Percentiles rank a stretch among this genome's conserved stretches.
These are phyloP conservation scores for Drosophila obscura DNA, from an alignment of 1,140 invertebrate genomes.

Conservation along the genomic window DNA sequence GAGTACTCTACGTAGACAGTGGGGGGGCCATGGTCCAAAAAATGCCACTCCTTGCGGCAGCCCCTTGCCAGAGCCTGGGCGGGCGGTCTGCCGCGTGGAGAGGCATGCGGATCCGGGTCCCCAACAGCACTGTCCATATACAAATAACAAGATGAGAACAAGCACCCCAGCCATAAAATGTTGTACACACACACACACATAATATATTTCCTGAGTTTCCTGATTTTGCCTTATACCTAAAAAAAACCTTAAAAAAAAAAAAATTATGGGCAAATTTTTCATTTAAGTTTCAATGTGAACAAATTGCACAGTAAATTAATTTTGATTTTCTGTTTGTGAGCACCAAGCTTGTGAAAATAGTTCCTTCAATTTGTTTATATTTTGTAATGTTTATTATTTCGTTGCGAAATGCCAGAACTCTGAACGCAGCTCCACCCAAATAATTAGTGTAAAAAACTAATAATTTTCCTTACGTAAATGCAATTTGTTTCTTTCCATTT, in stretches of 20 bases:
- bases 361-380: conserved; percentile 17
- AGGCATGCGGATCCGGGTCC: neutral
- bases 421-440: conserved; percentile 45
- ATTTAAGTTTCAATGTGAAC: conserved; percentile 38
- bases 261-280: conserved; percentile 62
- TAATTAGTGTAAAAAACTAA: conserved; percentile 55
- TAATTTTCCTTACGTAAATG: conserved; percentile 82
- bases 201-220: conserved; percentile 41
- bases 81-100: neutral
- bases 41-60: neutral
- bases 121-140: conserved; percentile 63
- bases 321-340: conserved; percentile 14
- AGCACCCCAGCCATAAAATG: conserved; percentile 53
- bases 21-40: conserved; percentile 1
- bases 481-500: conserved; percentile 75
- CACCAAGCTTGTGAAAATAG: conserved; percentile 57
- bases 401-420: conserved; percentile 47
- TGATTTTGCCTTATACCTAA: conserved; percentile 65
- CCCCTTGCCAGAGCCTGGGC: neutral
- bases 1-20: conserved; percentile 75
- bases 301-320: conserved; percentile 61
- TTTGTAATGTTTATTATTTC: conserved; percentile 29
- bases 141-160: conserved; percentile 73
- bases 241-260: conserved; percentile 23
- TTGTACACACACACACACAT: conserved; percentile 35